Percentiles rank a stretch among this genome's conserved stretches.
These are phyloP conservation scores for Petroica traversi DNA, from an alignment of 2,113 vertebrate genomes.

Conservation along the genomic window DNA sequence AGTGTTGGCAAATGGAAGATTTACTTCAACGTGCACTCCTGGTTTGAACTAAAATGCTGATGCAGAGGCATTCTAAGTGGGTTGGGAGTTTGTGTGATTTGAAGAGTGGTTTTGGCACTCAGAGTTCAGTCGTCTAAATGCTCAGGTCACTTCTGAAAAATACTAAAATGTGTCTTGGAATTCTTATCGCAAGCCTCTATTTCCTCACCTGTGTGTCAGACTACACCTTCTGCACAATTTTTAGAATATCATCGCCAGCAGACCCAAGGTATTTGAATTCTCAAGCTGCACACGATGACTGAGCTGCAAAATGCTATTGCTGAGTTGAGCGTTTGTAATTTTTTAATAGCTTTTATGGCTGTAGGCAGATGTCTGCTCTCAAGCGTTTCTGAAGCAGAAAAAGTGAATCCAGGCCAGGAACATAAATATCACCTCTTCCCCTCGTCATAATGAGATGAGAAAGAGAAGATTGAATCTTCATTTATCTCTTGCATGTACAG, in stretches of 20 bases:
- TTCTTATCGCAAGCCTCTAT: not conserved
- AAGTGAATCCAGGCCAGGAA: constrained; percentile 12
- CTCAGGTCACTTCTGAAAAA: not conserved
- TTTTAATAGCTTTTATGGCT: constrained; percentile 60
- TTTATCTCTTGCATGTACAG: not conserved
- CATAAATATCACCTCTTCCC: constrained; percentile 1
- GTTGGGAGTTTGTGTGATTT: not conserved
- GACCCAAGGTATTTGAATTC: not conserved
- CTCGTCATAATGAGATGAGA: constrained; percentile 9
- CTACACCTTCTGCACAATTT: not conserved
- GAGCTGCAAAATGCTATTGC: constrained; percentile 15
- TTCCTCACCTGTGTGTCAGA: not conserved
- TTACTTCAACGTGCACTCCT: not conserved
- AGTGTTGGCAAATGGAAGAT: not conserved
- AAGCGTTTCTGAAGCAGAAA: constrained; percentile 6
- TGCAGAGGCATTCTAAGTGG: not conserved
- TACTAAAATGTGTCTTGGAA: not conserved
- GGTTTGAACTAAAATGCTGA: not conserved
- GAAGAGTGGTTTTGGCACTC: not conserved
- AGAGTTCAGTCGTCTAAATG: not conserved
- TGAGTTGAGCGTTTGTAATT: constrained; percentile 47
- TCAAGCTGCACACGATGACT: not conserved
- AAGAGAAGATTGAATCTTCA: constrained; percentile 30
- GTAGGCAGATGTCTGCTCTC: constrained; percentile 27
- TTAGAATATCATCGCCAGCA: not conserved